Evolutionary conservation across 2,888 invertebrate genomes (phyloP).

Genomic region (Hesperia comma): DNA sequence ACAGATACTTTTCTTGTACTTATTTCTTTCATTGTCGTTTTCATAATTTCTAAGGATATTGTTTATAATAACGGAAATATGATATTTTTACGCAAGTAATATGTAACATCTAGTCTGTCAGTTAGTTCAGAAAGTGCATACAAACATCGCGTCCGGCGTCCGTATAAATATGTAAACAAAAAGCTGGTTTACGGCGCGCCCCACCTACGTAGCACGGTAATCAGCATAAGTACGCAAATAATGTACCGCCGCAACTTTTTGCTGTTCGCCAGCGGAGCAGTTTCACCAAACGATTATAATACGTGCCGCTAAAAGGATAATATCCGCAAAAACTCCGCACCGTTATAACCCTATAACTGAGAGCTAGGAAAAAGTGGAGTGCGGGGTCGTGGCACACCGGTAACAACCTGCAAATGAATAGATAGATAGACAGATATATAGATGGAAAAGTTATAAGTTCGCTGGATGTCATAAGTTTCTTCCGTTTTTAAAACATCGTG

Average conservation of each 20-base stretch:
- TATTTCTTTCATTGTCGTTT: no score
- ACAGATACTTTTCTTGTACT: no score
- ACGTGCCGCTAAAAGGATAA: conserved; percentile 75
- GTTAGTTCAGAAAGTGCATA: not conserved
- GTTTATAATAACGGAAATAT: no score
- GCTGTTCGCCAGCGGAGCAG: conserved; percentile 41
- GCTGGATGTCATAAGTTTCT: no score
- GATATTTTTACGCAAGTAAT: no score
- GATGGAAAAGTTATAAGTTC: no score
- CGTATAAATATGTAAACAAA: conserved; percentile 18
- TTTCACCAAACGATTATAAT: conserved; percentile 70
- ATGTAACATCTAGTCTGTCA: no score
- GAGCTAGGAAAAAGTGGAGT: conserved; percentile 65
- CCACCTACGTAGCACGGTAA: conserved; percentile 28
- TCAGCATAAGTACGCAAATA: conserved; percentile 37
- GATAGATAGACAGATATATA: no score
- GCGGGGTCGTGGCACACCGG: conserved; percentile 17
- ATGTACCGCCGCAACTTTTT: conserved; percentile 36
- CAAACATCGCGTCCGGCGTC: conserved; percentile 7
- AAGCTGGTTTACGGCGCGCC: conserved; percentile 23
- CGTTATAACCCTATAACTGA: conserved; percentile 66
- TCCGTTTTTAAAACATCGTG: no score
- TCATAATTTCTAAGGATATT: no score
- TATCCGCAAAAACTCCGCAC: conserved; percentile 71
- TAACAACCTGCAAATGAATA: no score